phyloP scores from a whole-genome alignment of 30 jellyfish, hydroid and myxozoan genomes.

The Kudoa iwatai region DNA sequence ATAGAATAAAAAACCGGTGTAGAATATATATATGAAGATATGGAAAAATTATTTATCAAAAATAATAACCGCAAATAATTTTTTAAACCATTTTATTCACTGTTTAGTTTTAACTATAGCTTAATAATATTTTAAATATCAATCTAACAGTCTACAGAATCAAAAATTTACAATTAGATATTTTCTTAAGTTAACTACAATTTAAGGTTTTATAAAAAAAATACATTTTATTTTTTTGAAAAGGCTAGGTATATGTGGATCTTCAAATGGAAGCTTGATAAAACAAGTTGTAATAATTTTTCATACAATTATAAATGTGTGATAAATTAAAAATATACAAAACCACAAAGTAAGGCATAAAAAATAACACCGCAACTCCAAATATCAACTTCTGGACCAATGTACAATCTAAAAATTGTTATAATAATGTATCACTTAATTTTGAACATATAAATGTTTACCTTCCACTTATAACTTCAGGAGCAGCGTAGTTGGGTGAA shows the following conservation, averaged over 20 bases:
- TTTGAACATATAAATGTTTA: constrained; percentile 2
- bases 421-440: neutral
- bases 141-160: too few relatives aligned
- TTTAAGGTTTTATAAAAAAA: constrained; percentile 1
- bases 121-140: too few relatives aligned
- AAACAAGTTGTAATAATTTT: neutral
- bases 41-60: too few relatives aligned
- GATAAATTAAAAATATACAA: constrained; percentile 10
- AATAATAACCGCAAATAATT: neutral
- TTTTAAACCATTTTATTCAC: too few relatives aligned
- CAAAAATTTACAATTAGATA: too few relatives aligned
- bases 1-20: too few relatives aligned
- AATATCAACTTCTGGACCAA: constrained; percentile 97
- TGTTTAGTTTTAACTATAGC: too few relatives aligned
- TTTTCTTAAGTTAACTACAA: neutral
- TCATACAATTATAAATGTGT: neutral
- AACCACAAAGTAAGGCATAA: constrained; percentile 84
- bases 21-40: too few relatives aligned
- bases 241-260: constrained; percentile 80
- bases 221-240: constrained; percentile 63
- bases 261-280: constrained; percentile 70
- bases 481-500: constrained; percentile 99
- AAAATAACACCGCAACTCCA: constrained; percentile 96
- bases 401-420: constrained; percentile 21
- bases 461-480: constrained; percentile 91